Conservation (phyloP, 2,888 invertebrate species). For the Shargacucullia verbasci region DNA sequence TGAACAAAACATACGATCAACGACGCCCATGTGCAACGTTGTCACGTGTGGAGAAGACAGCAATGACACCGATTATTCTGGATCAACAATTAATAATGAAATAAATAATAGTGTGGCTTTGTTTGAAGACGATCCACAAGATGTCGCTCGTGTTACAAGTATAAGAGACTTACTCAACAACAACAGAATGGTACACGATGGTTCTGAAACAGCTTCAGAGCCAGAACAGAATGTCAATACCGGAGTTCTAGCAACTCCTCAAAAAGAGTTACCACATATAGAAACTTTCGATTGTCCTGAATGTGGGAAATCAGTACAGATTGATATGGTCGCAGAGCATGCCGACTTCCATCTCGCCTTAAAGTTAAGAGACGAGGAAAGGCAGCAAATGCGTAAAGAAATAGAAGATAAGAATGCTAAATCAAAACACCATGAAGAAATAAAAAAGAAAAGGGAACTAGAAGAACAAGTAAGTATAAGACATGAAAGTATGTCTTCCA, state of each 20-base stretch:
- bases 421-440: slow-evolving; percentile 37
- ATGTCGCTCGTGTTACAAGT: slow-evolving; percentile 70
- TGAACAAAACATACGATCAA: too few relatives aligned
- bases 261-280: slow-evolving; percentile 31
- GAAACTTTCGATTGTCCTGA: slow-evolving; percentile 88
- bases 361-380: slow-evolving; percentile 90
- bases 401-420: slow-evolving; percentile 58
- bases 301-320: slow-evolving; percentile 90
- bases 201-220: slow-evolving; percentile 38
- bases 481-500: slow-evolving; percentile 66
- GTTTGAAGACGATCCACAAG: slow-evolving; percentile 79
- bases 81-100: slow-evolving; percentile 84
- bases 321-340: slow-evolving; percentile 91
- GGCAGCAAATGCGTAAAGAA: slow-evolving; percentile 70
- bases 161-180: slow-evolving; percentile 75
- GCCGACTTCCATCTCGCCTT: slow-evolving; percentile 93
- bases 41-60: slow-evolving; percentile 75
- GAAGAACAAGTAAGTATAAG: slow-evolving; percentile 58
- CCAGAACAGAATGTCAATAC: slow-evolving; percentile 32
- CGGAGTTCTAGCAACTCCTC: slow-evolving; percentile 16
- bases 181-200: slow-evolving; percentile 52
- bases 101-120: slow-evolving; percentile 84
- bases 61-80: slow-evolving; percentile 80
- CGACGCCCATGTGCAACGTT: slow-evolving; percentile 71
- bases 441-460: slow-evolving; percentile 53